phyloP scores from a whole-genome alignment of 2,888 invertebrate species.

The Thumatha senex region DNA sequence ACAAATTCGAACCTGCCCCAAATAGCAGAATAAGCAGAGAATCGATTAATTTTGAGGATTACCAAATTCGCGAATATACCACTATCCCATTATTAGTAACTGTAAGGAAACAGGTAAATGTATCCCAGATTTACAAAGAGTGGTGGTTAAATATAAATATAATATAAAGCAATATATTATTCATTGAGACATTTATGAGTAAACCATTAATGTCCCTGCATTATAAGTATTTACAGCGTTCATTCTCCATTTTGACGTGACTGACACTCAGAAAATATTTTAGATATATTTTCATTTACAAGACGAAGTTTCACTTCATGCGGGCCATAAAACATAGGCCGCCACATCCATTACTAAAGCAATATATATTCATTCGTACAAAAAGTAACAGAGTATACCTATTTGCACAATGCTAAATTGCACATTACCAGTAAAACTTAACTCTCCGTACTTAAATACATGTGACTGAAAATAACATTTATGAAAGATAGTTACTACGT shows the following conservation, averaged over 20 bases:
- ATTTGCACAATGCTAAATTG: conserved; percentile 46
- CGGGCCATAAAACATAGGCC: conserved; percentile 49
- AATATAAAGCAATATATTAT: no score
- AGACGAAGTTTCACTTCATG: conserved; percentile 53
- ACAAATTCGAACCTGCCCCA: no score
- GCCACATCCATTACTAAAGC: conserved; percentile 38
- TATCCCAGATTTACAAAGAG: no score
- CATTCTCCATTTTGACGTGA: conserved; percentile 38
- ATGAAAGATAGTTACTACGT: no score
- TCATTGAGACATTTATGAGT: no score
- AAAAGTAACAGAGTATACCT: conserved; percentile 39
- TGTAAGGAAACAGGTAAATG: no score
- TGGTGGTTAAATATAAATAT: no score
- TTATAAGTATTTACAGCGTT: conserved; percentile 14
- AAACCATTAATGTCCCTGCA: no score
- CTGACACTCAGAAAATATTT: conserved; percentile 14
- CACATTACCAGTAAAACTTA: conserved; percentile 20
- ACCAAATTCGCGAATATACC: no score
- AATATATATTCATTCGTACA: conserved; percentile 50
- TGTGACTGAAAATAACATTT: conserved; percentile 1
- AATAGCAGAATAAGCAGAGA: no score
- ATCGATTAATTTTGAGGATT: no score
- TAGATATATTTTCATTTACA: conserved; percentile 58
- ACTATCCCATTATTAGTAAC: no score
- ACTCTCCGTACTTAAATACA: conserved; percentile 9